Percentiles rank a stretch among this genome's conserved stretches.
phyloP scores from a whole-genome alignment of 2,113 vertebrate genomes.

The Eidolon helvum region DNA sequence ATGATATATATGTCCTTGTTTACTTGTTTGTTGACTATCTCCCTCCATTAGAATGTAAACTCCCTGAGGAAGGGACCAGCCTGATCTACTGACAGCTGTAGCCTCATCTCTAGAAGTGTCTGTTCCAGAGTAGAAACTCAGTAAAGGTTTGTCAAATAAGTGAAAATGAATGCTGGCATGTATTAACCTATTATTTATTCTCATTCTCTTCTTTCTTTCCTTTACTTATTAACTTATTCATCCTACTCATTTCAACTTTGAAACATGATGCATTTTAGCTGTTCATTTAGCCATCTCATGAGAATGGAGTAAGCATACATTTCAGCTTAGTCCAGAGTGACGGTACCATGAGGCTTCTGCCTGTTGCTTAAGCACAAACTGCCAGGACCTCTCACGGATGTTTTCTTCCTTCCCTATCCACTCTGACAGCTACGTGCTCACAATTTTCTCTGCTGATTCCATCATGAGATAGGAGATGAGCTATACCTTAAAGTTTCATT shows the following conservation, averaged over 20 bases:
- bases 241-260: background rate
- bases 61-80: background rate
- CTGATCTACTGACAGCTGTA: background rate
- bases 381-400: accelerated
- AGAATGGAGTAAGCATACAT: background rate
- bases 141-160: background rate
- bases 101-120: background rate
- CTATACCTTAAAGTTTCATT: background rate
- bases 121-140: background rate
- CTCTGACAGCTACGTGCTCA: background rate
- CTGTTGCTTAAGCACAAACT: background rate
- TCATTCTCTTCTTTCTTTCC: background rate
- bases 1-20: background rate
- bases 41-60: background rate
- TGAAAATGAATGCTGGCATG: background rate
- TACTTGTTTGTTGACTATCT: background rate
- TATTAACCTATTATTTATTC: background rate
- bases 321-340: background rate
- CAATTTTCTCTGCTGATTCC: background rate
- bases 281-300: background rate
- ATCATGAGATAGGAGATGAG: accelerated
- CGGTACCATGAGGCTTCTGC: background rate
- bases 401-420: background rate
- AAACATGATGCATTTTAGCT: background rate
- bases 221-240: background rate